Conservation (phyloP, 2,113 vertebrate species). For the Catharus fuscescens region DNA sequence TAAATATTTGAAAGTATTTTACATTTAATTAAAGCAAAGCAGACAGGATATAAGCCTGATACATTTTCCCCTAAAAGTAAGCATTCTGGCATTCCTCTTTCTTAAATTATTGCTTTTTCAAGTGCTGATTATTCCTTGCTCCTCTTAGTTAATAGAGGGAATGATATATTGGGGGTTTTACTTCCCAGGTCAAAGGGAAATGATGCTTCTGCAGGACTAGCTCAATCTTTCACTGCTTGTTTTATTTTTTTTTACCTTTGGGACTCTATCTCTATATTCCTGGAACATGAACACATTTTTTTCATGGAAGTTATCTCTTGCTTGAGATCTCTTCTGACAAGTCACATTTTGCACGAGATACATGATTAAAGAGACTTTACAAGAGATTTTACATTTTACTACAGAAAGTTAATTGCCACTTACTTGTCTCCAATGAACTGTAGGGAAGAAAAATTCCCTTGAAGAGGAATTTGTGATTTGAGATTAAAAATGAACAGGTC, state of each 20-base stretch:
- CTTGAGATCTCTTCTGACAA: slow-evolving; percentile 12
- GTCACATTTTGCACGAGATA: neutral
- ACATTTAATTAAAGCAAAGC: slow-evolving; percentile 75
- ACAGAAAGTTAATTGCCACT: slow-evolving; percentile 5
- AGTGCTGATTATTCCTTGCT: slow-evolving; percentile 49
- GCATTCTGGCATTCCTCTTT: slow-evolving; percentile 70
- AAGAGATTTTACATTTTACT: slow-evolving; percentile 3
- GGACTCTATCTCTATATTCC: neutral
- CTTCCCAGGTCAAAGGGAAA: slow-evolving; percentile 28
- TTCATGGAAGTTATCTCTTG: neutral
- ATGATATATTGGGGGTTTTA: slow-evolving; percentile 36
- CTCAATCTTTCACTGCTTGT: neutral
- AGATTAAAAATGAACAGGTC: neutral
- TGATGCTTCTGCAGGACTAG: neutral
- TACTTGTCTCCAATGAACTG: neutral
- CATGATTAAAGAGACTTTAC: neutral
- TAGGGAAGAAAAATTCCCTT: neutral
- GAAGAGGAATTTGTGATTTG: neutral
- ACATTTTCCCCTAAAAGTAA: slow-evolving; percentile 73
- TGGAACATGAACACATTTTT: neutral
- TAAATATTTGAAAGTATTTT: slow-evolving; percentile 77
- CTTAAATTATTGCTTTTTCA: slow-evolving; percentile 68
- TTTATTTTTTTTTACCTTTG: neutral
- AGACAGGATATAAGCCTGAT: slow-evolving; percentile 76
- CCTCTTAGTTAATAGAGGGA: slow-evolving; percentile 56